Conservation (phyloP, 2,888 invertebrate genomes). For the Hedychridium roseum region DNA sequence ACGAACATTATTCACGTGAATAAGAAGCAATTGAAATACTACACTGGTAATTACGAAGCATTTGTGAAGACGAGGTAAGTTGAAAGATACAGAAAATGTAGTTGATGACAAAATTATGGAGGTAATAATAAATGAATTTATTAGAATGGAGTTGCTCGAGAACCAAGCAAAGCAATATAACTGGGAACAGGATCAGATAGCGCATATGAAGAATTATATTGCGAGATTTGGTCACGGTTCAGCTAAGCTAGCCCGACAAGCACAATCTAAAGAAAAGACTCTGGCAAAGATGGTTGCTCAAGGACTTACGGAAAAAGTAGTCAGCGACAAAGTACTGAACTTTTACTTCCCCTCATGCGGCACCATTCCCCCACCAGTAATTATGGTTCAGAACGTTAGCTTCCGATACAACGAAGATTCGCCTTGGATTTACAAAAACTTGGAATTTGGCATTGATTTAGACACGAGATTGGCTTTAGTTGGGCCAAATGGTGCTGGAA, state of each 20-base stretch:
- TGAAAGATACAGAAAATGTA: neutral
- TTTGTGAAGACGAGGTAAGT: slow-evolving; percentile 82
- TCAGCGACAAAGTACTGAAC: slow-evolving; percentile 87
- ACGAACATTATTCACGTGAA: slow-evolving; percentile 96
- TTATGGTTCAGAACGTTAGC: slow-evolving; percentile 97
- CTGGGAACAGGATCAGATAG: slow-evolving; percentile 99
- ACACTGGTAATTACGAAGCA: slow-evolving; percentile 96
- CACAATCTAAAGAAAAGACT: slow-evolving; percentile 99
- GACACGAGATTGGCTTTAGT: slow-evolving; percentile 95
- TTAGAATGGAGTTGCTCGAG: slow-evolving; percentile 88
- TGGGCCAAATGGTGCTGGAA: slow-evolving; percentile 98
- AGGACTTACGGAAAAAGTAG: slow-evolving; percentile 95
- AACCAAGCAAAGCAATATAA: slow-evolving; percentile 99
- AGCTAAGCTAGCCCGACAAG: slow-evolving; percentile 97
- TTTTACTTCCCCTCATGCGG: slow-evolving; percentile 96
- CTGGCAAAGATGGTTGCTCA: slow-evolving; percentile 99
- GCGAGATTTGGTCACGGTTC: slow-evolving; percentile 99
- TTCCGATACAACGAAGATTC: slow-evolving; percentile 89
- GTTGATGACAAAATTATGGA: neutral
- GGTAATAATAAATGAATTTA: neutral
- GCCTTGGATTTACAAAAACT: slow-evolving; percentile 94
- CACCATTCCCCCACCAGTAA: slow-evolving; percentile 96
- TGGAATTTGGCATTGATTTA: slow-evolving; percentile 98
- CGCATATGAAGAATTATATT: slow-evolving; percentile 99
- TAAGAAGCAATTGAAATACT: slow-evolving; percentile 92